Percentiles rank a stretch among this genome's conserved stretches.
Evolutionary conservation across 37 sponge, comb jelly and placozoan genomes (phyloP).

Genomic region (Halisarca cf. caerulea): DNA sequence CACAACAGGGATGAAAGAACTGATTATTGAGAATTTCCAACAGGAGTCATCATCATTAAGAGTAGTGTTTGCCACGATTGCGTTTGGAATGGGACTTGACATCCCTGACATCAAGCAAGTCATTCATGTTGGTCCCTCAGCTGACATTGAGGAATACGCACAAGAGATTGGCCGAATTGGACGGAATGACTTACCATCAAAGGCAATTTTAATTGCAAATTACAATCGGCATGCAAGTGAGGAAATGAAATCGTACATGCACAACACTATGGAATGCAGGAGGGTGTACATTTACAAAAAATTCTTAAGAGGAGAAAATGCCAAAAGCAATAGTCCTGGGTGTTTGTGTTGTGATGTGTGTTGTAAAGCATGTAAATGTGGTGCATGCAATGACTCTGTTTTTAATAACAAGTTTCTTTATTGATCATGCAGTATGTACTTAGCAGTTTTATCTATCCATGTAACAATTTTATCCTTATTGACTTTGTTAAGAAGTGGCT

Average conservation of each 20-base stretch:
- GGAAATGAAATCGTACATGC: neutral
- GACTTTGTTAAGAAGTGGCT: constrained; percentile 17
- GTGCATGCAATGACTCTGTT: constrained; percentile 23
- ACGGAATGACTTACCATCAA: constrained; percentile 14
- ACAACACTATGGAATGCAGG: constrained; percentile 3
- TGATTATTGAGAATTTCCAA: constrained; percentile 7
- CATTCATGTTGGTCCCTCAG: constrained; percentile 30
- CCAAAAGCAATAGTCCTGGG: constrained; percentile 4
- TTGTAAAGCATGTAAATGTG: neutral
- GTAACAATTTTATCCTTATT: constrained; percentile 18
- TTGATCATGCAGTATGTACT: constrained; percentile 32
- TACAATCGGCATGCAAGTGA: constrained; percentile 11
- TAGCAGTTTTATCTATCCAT: constrained; percentile 10
- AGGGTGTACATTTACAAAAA: constrained; percentile 4
- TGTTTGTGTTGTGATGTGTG: constrained; percentile 29
- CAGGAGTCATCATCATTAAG: constrained; percentile 18
- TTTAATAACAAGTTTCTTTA: constrained; percentile 27
- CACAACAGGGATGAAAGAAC: constrained; percentile 24
- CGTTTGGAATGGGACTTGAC: constrained; percentile 47
- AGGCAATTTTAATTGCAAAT: constrained; percentile 8
- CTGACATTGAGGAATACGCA: constrained; percentile 31
- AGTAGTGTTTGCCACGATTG: constrained; percentile 31
- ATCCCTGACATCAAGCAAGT: constrained; percentile 23
- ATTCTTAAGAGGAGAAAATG: constrained; percentile 11
- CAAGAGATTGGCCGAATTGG: constrained; percentile 49